Evolutionary conservation across 2,113 vertebrate species (phyloP), one percentile per base, ranked within the genome.

Genomic region (Saccopteryx bilineata): DNA sequence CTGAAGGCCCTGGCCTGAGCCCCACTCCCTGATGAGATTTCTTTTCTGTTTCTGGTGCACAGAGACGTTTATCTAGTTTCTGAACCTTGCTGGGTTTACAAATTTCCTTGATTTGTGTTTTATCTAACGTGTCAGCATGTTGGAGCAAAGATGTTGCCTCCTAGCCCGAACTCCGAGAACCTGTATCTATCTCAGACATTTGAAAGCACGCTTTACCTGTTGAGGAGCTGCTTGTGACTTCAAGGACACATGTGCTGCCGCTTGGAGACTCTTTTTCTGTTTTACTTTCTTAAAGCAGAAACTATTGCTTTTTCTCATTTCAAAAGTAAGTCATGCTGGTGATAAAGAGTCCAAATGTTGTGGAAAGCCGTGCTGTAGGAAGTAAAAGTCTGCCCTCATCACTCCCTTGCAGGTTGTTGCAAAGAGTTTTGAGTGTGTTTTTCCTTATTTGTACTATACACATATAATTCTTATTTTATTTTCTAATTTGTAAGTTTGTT

Each of bases 361-460:
- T 78, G 74, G 84, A 90, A 76, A 82, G 75, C 13, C 10, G 19
- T 71, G 54, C 69, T 39, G 58, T 80, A n/a, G 39, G 76, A 95
- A 87, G 46, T 61, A 61, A 94, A 78, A 56, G 13, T 14, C 12
- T 93, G 10, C 39, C 12, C 15, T 39, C 39, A 82, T 95, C 26
- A 50, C 66, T 39, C 13, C 23, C 33, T 31, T 56, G 39, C 8
- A 39, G 72, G 50, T 31, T 69, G 31, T 17, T 68, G 61, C 56
- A 81, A 92, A 75, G 61, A 76, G n/a, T 56, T 71, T 78, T 72
- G 60, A 91, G 28, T 60, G 10, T 33, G n/a, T 72, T 65, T 94
- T 86, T 39, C 24, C 31, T 7, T 54, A 80, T 84, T 78, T 56
- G 87, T 39, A 58, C 18, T 56, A 9, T 66, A 54, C 0, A 24